Evolutionary conservation across 2,888 invertebrate species (phyloP).

Genomic region (Corythucha ciliata): DNA sequence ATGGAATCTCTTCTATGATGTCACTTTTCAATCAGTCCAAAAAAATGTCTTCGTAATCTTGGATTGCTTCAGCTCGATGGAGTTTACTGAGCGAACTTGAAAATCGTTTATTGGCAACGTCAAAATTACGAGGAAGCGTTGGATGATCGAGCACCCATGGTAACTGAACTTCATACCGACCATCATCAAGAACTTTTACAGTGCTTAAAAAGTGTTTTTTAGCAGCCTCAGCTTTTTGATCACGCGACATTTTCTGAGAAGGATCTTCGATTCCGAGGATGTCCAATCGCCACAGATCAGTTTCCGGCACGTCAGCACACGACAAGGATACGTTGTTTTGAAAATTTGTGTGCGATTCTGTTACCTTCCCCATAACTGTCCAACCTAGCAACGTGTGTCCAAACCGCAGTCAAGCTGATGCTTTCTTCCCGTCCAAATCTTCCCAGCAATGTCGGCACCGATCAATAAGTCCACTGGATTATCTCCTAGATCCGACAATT

Average conservation of each 20-base stretch:
- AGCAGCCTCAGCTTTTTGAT: constrained; percentile 9
- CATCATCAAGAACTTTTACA: constrained; percentile 33
- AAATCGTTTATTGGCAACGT: constrained; percentile 31
- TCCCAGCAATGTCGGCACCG: constrained; percentile 14
- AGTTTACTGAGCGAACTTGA: no score
- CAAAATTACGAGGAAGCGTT: constrained; percentile 35
- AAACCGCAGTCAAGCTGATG: neutral
- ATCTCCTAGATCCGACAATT: neutral
- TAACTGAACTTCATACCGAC: constrained; percentile 38
- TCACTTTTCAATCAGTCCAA: neutral
- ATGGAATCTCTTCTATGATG: constrained; percentile 15
- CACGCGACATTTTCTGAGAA: constrained; percentile 5
- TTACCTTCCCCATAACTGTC: constrained; percentile 16
- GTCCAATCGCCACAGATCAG: constrained; percentile 26
- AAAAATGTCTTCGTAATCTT: neutral
- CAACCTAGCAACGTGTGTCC: constrained; percentile 12
- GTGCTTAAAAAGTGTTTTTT: constrained; percentile 30
- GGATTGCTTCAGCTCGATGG: no score
- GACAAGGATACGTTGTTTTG: neutral
- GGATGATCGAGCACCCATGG: constrained; percentile 39
- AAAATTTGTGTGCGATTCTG: neutral
- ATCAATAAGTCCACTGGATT: constrained; percentile 16
- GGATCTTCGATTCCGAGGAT: constrained; percentile 24
- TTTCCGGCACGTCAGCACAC: neutral
- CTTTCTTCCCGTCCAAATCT: constrained; percentile 7